These are phyloP conservation scores for Molossus alvarezi DNA, from an alignment of 2,797 vertebrate genomes.

Conservation along the genomic window DNA sequence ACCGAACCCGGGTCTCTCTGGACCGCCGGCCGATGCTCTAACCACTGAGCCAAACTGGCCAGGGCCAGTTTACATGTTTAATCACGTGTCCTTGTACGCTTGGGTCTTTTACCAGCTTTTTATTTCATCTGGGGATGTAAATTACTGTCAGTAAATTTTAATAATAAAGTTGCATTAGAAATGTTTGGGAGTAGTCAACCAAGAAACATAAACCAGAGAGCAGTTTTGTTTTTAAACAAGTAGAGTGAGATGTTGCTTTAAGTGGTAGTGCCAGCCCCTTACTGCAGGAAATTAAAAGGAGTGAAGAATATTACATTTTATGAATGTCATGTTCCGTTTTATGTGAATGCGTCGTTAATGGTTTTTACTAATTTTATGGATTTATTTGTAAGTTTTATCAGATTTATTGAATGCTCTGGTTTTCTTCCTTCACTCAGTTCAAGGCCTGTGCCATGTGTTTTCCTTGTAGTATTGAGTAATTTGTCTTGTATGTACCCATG, in stretches of 20 bases:
- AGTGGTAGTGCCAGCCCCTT: slow-evolving; percentile 66
- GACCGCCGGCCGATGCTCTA: no score
- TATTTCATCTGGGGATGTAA: slow-evolving; percentile 55
- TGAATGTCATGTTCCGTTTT: slow-evolving; percentile 76
- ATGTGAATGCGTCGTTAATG: slow-evolving; percentile 70
- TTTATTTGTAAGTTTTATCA: slow-evolving; percentile 78
- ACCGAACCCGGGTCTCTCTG: no score
- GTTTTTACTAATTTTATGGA: slow-evolving; percentile 79
- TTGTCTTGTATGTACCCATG: not conserved
- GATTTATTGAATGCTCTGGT: slow-evolving; percentile 64
- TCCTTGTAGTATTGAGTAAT: not conserved
- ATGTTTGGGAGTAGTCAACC: slow-evolving; percentile 27
- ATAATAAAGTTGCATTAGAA: slow-evolving; percentile 60
- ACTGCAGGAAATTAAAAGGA: slow-evolving; percentile 80
- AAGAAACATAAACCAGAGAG: slow-evolving; percentile 64
- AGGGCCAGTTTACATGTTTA: slow-evolving; percentile 25
- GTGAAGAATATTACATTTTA: slow-evolving; percentile 79
- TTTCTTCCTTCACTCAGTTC: slow-evolving; percentile 35
- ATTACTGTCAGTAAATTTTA: slow-evolving; percentile 66
- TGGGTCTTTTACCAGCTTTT: slow-evolving; percentile 52
- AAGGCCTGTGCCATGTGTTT: not conserved
- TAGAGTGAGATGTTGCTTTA: slow-evolving; percentile 68
- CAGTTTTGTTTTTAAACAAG: slow-evolving; percentile 68
- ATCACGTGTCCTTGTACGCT: slow-evolving; percentile 45
- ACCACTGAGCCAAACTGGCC: no score